Conservation (phyloP, 2,797 vertebrate species). For the Esox lucius region DNA sequence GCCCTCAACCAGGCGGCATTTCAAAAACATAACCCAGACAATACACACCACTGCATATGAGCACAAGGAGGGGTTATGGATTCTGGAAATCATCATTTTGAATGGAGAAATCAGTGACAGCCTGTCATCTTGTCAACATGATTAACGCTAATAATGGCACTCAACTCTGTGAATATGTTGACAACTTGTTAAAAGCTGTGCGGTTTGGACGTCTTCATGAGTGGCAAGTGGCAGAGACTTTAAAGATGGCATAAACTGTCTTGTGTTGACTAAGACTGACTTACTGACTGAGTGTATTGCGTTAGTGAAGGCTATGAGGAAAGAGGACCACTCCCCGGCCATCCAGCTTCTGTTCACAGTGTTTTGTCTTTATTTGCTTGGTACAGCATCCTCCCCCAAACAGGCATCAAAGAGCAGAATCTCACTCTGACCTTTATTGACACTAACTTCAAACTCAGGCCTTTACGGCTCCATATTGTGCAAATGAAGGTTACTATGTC, state of each 20-base stretch:
- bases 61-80: background rate
- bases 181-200: background rate
- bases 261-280: background rate
- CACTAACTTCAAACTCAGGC: background rate
- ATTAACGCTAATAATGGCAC: slow-evolving; percentile 7
- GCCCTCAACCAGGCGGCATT: slow-evolving; percentile 7
- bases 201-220: background rate
- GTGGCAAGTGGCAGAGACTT: slow-evolving; percentile 6
- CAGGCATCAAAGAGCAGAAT: slow-evolving; percentile 9
- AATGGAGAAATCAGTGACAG: slow-evolving; percentile 8
- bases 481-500: background rate
- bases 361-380: background rate
- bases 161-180: slow-evolving; percentile 5
- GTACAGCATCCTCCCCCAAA: background rate
- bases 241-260: background rate
- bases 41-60: slow-evolving; percentile 11
- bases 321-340: background rate
- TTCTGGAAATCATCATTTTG: background rate
- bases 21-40: background rate
- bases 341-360: background rate
- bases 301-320: background rate
- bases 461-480: slow-evolving; percentile 4
- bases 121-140: slow-evolving; percentile 19
- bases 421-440: slow-evolving; percentile 16
- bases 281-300: background rate